Percentiles rank a stretch among this genome's conserved stretches.
Conservation (phyloP, 2,797 vertebrate genomes). For the Enteromius thamalakanensis region DNA sequence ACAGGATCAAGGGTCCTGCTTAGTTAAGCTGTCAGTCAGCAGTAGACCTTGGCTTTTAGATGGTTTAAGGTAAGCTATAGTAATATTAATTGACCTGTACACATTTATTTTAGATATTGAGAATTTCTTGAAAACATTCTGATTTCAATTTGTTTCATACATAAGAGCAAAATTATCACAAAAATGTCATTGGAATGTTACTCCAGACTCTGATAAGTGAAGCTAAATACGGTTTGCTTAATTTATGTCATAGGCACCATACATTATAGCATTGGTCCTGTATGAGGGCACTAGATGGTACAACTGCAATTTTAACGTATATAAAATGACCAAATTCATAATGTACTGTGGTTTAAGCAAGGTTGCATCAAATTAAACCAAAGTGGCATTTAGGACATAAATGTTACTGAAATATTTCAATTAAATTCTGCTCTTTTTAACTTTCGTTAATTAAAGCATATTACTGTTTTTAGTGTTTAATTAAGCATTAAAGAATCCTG, state of each 20-base stretch:
- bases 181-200: not conserved
- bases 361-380: not conserved
- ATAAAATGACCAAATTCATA: not conserved
- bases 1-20: slow-evolving; percentile 11
- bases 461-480: too few relatives aligned
- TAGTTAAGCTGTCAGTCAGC: slow-evolving; percentile 33
- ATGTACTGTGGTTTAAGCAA: not conserved
- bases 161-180: not conserved
- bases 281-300: not conserved
- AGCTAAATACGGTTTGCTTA: not conserved
- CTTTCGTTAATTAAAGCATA: not conserved
- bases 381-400: not conserved
- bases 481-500: not conserved
- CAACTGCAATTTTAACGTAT: not conserved
- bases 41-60: not conserved
- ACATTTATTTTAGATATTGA: not conserved
- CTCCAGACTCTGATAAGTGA: not conserved
- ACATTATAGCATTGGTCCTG: not conserved
- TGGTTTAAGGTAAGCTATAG: not conserved
- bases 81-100: not conserved
- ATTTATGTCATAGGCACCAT: not conserved
- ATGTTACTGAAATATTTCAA: not conserved
- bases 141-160: not conserved
- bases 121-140: not conserved
- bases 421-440: not conserved